Base-by-base conservation (phyloP, 23 tunicate species). In the Aplidium turbinatum region DNA sequence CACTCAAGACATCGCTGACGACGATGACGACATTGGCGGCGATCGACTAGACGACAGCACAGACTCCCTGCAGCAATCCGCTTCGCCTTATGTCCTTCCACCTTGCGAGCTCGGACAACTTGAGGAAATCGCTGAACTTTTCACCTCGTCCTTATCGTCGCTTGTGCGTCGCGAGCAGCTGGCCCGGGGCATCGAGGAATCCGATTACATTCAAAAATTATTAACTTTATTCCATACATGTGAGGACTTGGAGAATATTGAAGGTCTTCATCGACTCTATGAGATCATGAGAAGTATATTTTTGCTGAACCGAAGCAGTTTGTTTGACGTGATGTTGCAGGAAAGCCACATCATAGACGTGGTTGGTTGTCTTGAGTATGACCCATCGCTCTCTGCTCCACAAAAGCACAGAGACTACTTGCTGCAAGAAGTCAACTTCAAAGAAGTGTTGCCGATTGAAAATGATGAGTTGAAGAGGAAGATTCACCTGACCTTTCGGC, bases 401-500 rank as follows among this genome's bases (percentile, higher is more conserved):
- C 71, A 84, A 1, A 75, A 80, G 45, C 98, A 93, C 57, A 84
- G 98, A 25, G 90, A 93, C 20, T 93, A 93, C 61, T 77, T 93
- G 11, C 48, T 64, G 31, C 78, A 56, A 4, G 92, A 77, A 30
- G 93, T 89, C 22, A 93, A 72, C 35, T 85, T 93, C 57, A 86
- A 93, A 35, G 98, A 93, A 64, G 98, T 93, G 35, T 55, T 93
- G 23, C 93, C 98, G 38, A 81, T 85, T 11, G 70, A 45, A 33
- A 93, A 85, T 51, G 51, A 66, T 2, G 93, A 86, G 4, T 76
- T 93, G 30, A 36, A 65, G 32, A 81, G 67, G 70, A 93, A 91
- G 57, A 91, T 91, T 42, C 97, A 91, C 45, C 97, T 84, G 40
- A 91, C 97, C n/a, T 85, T 85, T 58, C 72, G 93, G 27, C 73